Percentiles rank a stretch among this genome's conserved stretches.
Conservation (phyloP, 2,888 invertebrate species). For the Leistus spinibarbis region DNA sequence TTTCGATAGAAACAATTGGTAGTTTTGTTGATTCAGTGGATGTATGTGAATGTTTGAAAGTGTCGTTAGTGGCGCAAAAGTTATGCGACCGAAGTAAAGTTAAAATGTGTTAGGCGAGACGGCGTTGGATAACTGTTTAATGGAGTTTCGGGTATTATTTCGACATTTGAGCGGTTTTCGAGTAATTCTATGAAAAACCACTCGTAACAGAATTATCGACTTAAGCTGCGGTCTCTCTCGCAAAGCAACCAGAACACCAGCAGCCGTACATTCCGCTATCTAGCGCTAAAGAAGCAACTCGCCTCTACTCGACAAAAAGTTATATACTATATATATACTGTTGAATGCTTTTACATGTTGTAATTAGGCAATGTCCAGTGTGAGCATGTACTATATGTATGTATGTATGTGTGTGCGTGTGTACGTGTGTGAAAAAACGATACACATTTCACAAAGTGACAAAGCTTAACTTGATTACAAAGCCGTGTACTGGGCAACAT, state of each 20-base stretch:
- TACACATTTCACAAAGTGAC: neutral
- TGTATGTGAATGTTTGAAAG: neutral
- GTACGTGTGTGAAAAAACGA: neutral
- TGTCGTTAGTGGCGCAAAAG: neutral
- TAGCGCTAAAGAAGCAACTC: neutral
- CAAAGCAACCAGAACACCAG: neutral
- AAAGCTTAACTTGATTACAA: neutral
- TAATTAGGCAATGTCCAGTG: neutral
- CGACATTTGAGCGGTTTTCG: constrained; percentile 36
- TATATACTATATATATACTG: neutral
- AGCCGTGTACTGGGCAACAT: neutral
- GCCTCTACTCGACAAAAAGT: neutral
- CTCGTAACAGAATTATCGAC: constrained; percentile 36
- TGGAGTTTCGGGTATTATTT: constrained; percentile 36
- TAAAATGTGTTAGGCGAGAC: neutral
- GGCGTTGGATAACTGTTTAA: constrained; percentile 25
- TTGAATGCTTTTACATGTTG: neutral
- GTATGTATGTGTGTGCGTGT: no score
- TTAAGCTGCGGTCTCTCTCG: constrained; percentile 24
- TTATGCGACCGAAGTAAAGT: constrained; percentile 1
- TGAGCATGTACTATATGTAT: no score
- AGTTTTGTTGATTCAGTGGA: neutral
- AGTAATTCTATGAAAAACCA: constrained; percentile 37
- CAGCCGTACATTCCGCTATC: neutral
- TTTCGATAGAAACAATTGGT: no score